Evolutionary conservation across 2,888 invertebrate species (phyloP).

Genomic region (Tiphia femorata): DNA sequence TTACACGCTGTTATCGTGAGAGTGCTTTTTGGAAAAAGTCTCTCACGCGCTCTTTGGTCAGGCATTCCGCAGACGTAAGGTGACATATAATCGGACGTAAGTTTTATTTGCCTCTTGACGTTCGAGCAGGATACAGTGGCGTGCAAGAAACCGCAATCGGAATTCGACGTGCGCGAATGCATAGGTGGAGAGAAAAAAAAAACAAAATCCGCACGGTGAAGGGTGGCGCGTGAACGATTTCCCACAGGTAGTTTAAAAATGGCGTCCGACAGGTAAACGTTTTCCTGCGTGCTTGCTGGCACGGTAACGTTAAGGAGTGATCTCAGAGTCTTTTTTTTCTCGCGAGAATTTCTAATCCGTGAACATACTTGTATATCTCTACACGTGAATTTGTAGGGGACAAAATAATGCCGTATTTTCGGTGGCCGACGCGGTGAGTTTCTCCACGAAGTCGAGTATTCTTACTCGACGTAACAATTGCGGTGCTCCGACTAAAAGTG

Average conservation of each 20-base stretch:
- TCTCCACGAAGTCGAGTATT: constrained; percentile 18
- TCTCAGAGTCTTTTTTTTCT: too few relatives aligned
- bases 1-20: too few relatives aligned
- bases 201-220: constrained; percentile 22
- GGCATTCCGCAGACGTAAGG: too few relatives aligned
- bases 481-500: background rate
- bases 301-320: too few relatives aligned
- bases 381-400: constrained; percentile 9
- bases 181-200: background rate
- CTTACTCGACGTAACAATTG: background rate
- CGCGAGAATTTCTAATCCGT: background rate
- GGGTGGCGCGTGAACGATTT: constrained; percentile 34
- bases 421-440: constrained; percentile 24
- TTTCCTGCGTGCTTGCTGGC: constrained; percentile 47
- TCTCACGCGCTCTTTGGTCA: too few relatives aligned
- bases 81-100: too few relatives aligned
- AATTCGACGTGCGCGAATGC: background rate
- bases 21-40: too few relatives aligned
- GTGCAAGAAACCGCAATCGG: too few relatives aligned
- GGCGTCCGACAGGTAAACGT: constrained; percentile 62
- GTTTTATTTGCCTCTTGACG: too few relatives aligned
- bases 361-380: too few relatives aligned
- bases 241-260: constrained; percentile 67
- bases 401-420: constrained; percentile 25
- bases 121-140: background rate